phyloP scores from a whole-genome alignment of 2,113 vertebrate species.

The Chloroceryle aenea region DNA sequence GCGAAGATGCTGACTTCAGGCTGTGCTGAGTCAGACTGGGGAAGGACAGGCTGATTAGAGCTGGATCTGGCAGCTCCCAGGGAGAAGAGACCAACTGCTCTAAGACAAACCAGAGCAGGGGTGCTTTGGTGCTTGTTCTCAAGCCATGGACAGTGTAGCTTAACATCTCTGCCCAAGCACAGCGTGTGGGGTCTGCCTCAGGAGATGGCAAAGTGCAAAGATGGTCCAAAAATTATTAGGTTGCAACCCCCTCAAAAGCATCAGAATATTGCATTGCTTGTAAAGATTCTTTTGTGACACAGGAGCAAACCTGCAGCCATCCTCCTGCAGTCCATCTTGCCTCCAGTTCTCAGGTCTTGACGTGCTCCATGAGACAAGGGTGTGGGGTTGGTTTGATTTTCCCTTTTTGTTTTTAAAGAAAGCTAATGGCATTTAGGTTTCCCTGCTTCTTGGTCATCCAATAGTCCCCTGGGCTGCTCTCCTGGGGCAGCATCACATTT shows the following conservation, averaged over 20 bases:
- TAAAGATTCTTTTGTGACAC: accelerated
- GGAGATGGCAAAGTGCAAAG: not conserved
- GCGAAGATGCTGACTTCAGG: not conserved
- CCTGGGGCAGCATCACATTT: not conserved
- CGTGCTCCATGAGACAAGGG: not conserved
- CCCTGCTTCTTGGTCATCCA: not conserved
- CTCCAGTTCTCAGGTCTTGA: accelerated
- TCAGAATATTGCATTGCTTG: accelerated
- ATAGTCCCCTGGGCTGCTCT: not conserved
- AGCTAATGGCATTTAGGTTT: not conserved
- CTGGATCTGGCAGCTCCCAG: not conserved
- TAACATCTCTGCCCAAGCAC: not conserved
- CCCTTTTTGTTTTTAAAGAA: too few species aligned
- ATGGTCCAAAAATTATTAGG: accelerated
- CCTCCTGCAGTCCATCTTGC: accelerated
- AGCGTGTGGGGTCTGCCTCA: not conserved
- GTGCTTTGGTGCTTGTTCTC: not conserved
- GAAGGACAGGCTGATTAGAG: accelerated
- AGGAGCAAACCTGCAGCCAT: accelerated
- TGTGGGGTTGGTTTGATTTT: accelerated
- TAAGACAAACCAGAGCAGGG: not conserved
- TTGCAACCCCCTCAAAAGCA: accelerated
- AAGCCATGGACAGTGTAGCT: accelerated
- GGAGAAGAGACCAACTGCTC: not conserved
- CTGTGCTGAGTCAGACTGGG: accelerated